Conservation (phyloP, 2,888 invertebrate species). For the Acanthosepion esculentum region DNA sequence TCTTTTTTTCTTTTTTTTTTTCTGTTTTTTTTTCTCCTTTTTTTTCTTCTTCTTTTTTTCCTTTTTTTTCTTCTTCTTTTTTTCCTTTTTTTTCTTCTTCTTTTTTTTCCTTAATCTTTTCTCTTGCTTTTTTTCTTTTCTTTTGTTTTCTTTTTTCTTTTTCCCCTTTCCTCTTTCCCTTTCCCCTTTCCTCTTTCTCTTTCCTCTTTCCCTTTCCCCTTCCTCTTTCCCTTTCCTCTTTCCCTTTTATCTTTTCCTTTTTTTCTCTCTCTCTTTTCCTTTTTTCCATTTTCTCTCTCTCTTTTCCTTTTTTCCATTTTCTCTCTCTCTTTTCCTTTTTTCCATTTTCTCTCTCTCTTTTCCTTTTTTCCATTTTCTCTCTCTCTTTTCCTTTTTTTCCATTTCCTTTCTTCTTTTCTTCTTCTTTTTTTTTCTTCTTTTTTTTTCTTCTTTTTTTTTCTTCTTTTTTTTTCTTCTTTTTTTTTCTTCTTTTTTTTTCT, state of each 20-base stretch:
- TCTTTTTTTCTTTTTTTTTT: neutral
- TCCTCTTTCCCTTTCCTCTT: neutral
- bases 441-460: neutral
- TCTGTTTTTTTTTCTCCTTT: neutral
- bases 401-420: neutral
- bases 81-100: too few species aligned
- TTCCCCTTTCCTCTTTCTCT: neutral
- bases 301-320: neutral
- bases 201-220: neutral
- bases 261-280: neutral
- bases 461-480: neutral
- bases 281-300: too few species aligned
- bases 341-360: neutral
- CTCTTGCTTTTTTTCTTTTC: neutral
- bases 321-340: neutral
- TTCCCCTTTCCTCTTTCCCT: neutral
- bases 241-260: neutral
- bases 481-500: neutral
- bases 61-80: neutral
- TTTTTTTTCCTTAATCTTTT: neutral
- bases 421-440: neutral
- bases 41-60: neutral
- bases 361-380: too few species aligned
- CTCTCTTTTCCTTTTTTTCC: neutral
- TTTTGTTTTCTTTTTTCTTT: neutral